Evolutionary conservation across 2,113 vertebrate species (phyloP).

Genomic region (Calyptomena viridis): DNA sequence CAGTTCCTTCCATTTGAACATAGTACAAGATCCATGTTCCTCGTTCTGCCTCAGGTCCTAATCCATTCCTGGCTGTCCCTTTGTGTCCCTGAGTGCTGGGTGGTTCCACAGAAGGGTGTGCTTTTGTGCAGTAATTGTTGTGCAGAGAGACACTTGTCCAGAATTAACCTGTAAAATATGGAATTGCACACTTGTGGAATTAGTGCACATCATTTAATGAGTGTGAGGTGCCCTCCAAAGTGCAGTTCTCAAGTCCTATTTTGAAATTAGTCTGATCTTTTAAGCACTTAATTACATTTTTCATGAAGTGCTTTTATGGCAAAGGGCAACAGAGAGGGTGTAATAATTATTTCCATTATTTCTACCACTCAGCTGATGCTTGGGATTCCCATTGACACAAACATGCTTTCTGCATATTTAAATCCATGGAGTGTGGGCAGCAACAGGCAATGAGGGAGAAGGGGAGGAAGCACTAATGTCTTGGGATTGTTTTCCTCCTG

Average conservation of each 20-base stretch:
- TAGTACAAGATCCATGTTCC: neutral
- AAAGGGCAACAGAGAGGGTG: neutral
- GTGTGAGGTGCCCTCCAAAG: neutral
- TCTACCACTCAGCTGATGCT: neutral
- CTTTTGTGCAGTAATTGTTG: neutral
- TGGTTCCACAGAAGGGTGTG: neutral
- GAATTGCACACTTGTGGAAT: neutral
- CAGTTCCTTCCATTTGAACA: neutral
- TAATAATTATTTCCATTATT: neutral
- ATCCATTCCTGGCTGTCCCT: neutral
- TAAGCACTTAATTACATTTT: neutral
- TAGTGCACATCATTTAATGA: rapidly evolving
- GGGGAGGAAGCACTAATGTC: neutral
- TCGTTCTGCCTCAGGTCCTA: neutral
- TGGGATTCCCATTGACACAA: neutral
- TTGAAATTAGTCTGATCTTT: neutral
- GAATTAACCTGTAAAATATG: neutral
- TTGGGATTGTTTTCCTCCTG: neutral
- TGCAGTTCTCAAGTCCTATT: neutral
- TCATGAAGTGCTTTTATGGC: neutral
- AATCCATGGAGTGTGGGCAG: neutral
- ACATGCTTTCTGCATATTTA: neutral
- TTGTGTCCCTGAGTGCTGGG: neutral
- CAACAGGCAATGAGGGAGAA: neutral
- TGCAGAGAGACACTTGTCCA: neutral